Evolutionary conservation across 2,888 invertebrate species (phyloP), one percentile per base, ranked within the genome.

Genomic region (Incurvaria masculella): DNA sequence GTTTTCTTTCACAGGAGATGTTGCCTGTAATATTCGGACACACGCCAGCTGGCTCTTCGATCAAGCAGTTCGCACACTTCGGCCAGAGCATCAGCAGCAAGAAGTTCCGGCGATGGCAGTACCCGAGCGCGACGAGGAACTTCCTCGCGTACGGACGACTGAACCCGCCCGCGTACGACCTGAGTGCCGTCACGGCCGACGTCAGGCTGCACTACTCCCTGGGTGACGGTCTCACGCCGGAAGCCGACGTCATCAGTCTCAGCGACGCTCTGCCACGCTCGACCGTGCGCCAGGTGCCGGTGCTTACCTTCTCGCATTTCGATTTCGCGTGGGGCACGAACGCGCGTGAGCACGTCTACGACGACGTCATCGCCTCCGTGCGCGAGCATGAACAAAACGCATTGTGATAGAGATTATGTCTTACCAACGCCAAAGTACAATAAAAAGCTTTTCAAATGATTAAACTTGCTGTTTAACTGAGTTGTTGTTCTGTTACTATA

Each of bases 11-110:
- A 1, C 60, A 69, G 69, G 66, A 64, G 1, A 61, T 67, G 61
- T 6, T 65, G n/a, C 69, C 69, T 0, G 48, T 67, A 1, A 57
- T 65, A 27, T 21, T 64, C 4, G 64, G 63, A 0, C 69, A 69
- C 49, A 52, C 63, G 0, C 69, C 69, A 0, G 68, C 68, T 0
- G 69, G 69, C 0, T 55, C 64, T 0, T 63, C 69, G 1, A 46
- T 68, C 39, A 62, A 66, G 2, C 69, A 69, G 52, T 40, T 68
- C 1, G 50, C 61, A 1, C 69, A 70, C 52, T 69, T 60, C 57
- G 68, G 61, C 1, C 69, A 70, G 43, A 51, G 54, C 23, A 64
- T 68, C 52, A 58, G 57, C 4, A 56, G 50, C 47, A 50, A 57
- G 0, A 48, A 51, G 2, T 69, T 69, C 60, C 60, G 61, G 5